Evolutionary conservation across 23 tunicate genomes (phyloP).

Genomic region (Ascidia mentula): DNA sequence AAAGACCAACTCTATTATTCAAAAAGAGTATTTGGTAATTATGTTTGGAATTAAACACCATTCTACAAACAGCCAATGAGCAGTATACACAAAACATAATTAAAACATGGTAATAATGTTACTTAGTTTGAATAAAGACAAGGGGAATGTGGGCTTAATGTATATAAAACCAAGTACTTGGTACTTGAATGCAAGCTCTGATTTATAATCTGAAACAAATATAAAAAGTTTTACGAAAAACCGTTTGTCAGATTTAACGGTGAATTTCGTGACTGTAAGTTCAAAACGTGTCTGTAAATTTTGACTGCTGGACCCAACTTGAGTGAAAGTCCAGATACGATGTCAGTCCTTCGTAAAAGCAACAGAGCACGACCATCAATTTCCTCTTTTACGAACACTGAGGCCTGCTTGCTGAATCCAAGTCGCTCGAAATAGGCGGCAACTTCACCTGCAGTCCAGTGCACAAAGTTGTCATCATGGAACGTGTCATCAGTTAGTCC

Average conservation of each 20-base stretch:
- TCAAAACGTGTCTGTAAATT: constrained; percentile 41
- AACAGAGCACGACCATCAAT: constrained; percentile 57
- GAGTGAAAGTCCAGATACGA: constrained; percentile 30
- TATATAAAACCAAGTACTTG: too few species aligned
- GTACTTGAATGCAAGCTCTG: too few species aligned
- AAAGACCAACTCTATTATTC: too few species aligned
- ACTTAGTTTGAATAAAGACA: too few species aligned
- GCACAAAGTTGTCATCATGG: neutral
- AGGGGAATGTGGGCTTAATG: too few species aligned
- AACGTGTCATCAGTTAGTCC: neutral
- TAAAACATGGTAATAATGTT: too few species aligned
- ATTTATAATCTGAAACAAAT: too few species aligned
- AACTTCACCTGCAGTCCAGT: constrained; percentile 44
- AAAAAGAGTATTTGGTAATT: too few species aligned
- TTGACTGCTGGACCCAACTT: constrained; percentile 74
- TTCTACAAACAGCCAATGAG: too few species aligned
- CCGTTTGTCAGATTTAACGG: neutral
- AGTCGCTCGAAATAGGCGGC: constrained; percentile 27
- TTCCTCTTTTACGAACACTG: constrained; percentile 38
- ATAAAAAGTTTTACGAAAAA: neutral
- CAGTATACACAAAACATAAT: too few species aligned
- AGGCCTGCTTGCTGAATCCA: constrained; percentile 56
- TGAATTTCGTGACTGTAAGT: constrained; percentile 22
- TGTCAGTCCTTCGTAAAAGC: constrained; percentile 37
- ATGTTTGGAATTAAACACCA: too few species aligned